Conservation (phyloP, 2,797 vertebrate species). For the Lepus oiostolus region DNA sequence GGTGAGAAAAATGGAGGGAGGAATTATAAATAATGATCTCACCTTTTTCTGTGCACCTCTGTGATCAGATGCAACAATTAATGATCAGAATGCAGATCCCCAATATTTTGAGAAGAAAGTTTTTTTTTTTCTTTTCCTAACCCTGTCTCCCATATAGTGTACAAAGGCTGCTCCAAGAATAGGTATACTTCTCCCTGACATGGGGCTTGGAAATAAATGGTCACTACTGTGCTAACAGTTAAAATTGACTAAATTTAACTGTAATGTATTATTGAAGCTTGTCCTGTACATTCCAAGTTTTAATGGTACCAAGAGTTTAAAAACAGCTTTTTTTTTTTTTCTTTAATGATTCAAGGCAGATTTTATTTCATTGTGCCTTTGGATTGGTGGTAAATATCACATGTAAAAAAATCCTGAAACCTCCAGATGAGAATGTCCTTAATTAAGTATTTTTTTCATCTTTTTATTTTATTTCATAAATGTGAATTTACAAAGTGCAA, state of each 20-base stretch:
- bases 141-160: neutral
- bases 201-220: neutral
- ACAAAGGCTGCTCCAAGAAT: neutral
- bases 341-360: too few species aligned
- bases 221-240: neutral
- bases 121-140: neutral
- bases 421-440: too few species aligned
- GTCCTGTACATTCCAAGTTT: neutral
- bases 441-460: too few species aligned
- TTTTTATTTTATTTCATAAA: too few species aligned
- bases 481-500: too few species aligned
- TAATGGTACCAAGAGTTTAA: neutral
- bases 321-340: neutral
- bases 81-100: too few species aligned
- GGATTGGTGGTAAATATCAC: too few species aligned
- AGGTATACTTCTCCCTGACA: neutral
- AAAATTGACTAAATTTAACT: neutral
- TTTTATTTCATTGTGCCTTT: too few species aligned
- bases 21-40: too few species aligned
- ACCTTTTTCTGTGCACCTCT: neutral
- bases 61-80: neutral
- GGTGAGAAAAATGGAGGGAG: accelerated
- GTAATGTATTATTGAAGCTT: neutral
- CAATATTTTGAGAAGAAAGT: neutral
- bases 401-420: too few species aligned